Conservation (phyloP, 2,797 vertebrate genomes). For the Phoeniculus purpureus region DNA sequence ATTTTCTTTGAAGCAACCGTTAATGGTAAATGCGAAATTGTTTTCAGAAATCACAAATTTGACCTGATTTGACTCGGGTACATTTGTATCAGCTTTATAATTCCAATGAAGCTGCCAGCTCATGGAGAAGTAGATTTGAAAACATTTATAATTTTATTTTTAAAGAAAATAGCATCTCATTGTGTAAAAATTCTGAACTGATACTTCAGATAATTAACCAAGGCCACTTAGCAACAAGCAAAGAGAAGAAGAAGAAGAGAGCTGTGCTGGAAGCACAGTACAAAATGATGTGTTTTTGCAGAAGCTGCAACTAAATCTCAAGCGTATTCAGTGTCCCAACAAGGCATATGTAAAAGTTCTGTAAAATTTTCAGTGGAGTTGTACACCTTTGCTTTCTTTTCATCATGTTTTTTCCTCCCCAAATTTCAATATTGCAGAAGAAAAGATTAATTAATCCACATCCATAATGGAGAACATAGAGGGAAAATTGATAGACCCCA, state of each 20-base stretch:
- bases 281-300: not conserved
- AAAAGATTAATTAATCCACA: not conserved
- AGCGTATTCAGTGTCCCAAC: not conserved
- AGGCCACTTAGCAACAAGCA: not conserved
- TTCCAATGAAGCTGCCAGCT: not conserved
- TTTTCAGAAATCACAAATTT: not conserved
- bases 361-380: not conserved
- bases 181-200: not conserved
- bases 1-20: slow-evolving; percentile 4
- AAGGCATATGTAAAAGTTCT: not conserved
- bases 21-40: not conserved
- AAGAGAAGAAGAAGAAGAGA: not conserved
- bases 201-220: not conserved
- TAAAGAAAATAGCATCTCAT: not conserved
- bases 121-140: not conserved
- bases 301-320: not conserved
- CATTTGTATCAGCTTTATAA: not conserved
- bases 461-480: not conserved
- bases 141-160: too few species aligned
- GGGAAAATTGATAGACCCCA: not conserved
- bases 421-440: not conserved
- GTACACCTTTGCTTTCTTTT: not conserved
- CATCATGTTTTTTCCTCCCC: not conserved
- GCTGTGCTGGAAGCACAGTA: not conserved
- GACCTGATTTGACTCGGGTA: not conserved